Evolutionary conservation across 2,888 invertebrate genomes (phyloP), one percentile per base, ranked within the genome.

Genomic region (Agriopis aurantiaria): DNA sequence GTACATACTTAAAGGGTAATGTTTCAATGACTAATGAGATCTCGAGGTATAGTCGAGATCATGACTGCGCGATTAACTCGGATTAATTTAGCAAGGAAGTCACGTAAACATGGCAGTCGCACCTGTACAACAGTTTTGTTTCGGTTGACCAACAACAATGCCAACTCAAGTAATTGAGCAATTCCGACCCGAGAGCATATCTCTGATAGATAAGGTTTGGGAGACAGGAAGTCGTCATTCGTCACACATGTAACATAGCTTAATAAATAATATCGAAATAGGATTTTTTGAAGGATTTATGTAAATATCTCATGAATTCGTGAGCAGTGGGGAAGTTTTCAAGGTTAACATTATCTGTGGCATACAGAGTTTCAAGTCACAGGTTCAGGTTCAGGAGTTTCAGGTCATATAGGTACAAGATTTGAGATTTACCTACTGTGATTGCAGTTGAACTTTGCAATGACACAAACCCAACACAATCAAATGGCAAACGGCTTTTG

Each of bases 101-200:
- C 91, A 88, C 88, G 89, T 87, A 85, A 81, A 83, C 73, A 78
- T 75, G 80, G 80, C 87, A 85, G 88, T 86, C 83, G 86, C 89
- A 92, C 91, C 88, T 92, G 92, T 82, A 86, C 81, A 80, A 80
- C 80, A 87, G 85, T 87, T 85, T 85, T 75, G 84, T 82, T 83
- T 90, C 85, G 93, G 87, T 84, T 88, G 88, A 88, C 87, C 81
- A 88, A 88, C 84, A 90, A 92, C 93, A 93, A 93, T 91, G 87
- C 86, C 82, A 80, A 76, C 76, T 84, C 80, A 80, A 77, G 82
- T 91, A 91, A 93, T 91, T 90, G 88, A 87, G 89, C 85, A 88
- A 91, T 91, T 90, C 80, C 77, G 78, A 88, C 82, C 82, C 87
- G 82, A 82, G 80, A 84, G 85, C 89, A 87, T 89, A 89, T 91